Evolutionary conservation across 2,113 vertebrate genomes (phyloP), one percentile per base, ranked within the genome.

Genomic region (Cochlearius cochlearius): DNA sequence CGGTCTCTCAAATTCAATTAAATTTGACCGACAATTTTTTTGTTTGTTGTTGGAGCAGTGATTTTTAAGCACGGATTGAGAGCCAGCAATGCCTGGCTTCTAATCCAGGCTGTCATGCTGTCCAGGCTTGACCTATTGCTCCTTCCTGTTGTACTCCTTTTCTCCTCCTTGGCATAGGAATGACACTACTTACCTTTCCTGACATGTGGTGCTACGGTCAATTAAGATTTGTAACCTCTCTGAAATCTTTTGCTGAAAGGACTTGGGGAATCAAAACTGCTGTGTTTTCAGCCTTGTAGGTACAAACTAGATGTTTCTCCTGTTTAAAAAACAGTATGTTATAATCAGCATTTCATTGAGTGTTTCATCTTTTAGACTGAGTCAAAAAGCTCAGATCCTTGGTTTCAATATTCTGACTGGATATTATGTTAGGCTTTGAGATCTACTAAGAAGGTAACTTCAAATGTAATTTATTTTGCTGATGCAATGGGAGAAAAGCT

Each of bases 91-190:
- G 81, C 52, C 45, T 87, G 69, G 6, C 20, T 93, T 92, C 80
- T 96, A 94, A 96, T 94, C 90, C 90, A 69, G 78, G 27, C 71
- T 92, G 59, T 90, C 78, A 67, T 43, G 85, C 39, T 88, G 71
- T 69, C 78, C 27, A 34, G 47, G 32, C 58, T 94, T 95, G 81
- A 95, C 96, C 92, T 96, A 47, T 82, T 94, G 85, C 58, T 92
- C 88, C 41, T 83, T 96, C 30, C 67, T 73, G 62, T 90, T 94
- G 87, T 94, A 38, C 58, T 80, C 8, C 27, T 92, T 92, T 73
- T 88, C 69, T 89, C 43, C 66, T 93, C 38, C 41, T 82, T 88
- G 87, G 66, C 81, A 53, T 23, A 91, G 78, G 10, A 88, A 69
- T 93, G 81, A 81, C 58, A 73, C 69, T 66, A 3, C 92, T 92